Evolutionary conservation across 1,140 invertebrate species (phyloP), one percentile per base, ranked within the genome.

Genomic region (Tetramorium parvispinum): DNA sequence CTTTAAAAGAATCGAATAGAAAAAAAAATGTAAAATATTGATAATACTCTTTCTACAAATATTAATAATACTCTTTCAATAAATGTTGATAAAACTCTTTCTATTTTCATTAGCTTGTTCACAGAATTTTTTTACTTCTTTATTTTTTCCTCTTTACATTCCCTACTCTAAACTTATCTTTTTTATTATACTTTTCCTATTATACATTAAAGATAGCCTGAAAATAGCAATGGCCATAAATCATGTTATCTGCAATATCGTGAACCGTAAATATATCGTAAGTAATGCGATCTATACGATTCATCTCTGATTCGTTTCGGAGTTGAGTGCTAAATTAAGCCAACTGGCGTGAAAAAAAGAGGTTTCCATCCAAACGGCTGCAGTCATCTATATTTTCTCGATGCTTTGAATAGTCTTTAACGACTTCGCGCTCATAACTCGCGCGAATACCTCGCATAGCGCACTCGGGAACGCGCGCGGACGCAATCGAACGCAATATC

Each of bases 341-440:
- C 13, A 21, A 49, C 59, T 49, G 43, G 18, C 32, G n/a, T 16
- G 21, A 53, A 70, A 81, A 49, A 68, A 68, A 70, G 10, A 43
- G 32, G 16, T 18, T 68, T 70, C 32, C 46, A n/a, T 37, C 2
- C 21, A 27, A 78, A 18, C 24, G 18, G 75, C 11, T 78, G 10
- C 13, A 78, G 61, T 79, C 63, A 51, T 40, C 63, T 46, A 70
- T 81, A 81, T 81, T 68, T 81, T 81, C 65, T 24, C 63, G 63
- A 53, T 70, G 32, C 18, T 51, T 53, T 81, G 63, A 81, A 81
- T 70, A 70, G 49, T 70, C 63, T 81, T 81, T 81, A 81, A 70
- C 46, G 27, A 79, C 46, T 66, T 32, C 13, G 77, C 43, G 46
- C 77, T 81, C 37, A 81, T 81, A 81, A 70, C 77, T 81, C 65